Percentiles rank a stretch among this genome's conserved stretches.
Evolutionary conservation across 2,113 vertebrate genomes (phyloP).

Genomic region (Cyprinodon brontotheroides): DNA sequence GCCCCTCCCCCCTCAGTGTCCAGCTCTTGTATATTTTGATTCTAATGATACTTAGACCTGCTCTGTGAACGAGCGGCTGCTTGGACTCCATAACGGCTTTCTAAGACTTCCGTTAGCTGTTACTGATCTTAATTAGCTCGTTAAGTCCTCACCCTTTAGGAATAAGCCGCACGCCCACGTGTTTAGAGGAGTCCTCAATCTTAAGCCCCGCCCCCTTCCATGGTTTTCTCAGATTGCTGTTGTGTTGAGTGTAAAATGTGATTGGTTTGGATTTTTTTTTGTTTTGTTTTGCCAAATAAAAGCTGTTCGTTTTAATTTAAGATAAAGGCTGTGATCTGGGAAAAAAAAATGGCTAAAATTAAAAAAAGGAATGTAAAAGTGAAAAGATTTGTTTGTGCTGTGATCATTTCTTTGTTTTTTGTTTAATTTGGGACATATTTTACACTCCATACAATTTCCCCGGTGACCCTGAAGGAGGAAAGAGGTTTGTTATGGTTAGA

Average conservation of each 20-base stretch:
- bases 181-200: background rate
- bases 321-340: background rate
- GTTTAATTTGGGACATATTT: background rate
- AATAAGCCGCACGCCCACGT: slow-evolving; percentile 1
- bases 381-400: background rate
- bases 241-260: slow-evolving; percentile 4
- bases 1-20: slow-evolving; percentile 35
- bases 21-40: slow-evolving; percentile 63
- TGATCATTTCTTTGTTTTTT: background rate
- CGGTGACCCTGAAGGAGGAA: background rate
- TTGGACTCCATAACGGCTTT: slow-evolving; percentile 55
- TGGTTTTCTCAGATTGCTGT: slow-evolving; percentile 1
- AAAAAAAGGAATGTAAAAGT: background rate
- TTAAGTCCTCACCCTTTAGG: slow-evolving; percentile 3
- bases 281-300: background rate
- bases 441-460: background rate
- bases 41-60: slow-evolving; percentile 54
- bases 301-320: background rate
- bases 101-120: slow-evolving; percentile 49
- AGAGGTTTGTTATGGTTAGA: background rate
- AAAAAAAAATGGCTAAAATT: background rate
- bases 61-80: slow-evolving; percentile 61
- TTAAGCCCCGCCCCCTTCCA: background rate
- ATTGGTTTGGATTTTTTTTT: background rate
- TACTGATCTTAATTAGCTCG: slow-evolving; percentile 29